Percentiles rank a stretch among this genome's conserved stretches.
Evolutionary conservation across 2,113 vertebrate species (phyloP).

Genomic region (Seriola aureovittata): DNA sequence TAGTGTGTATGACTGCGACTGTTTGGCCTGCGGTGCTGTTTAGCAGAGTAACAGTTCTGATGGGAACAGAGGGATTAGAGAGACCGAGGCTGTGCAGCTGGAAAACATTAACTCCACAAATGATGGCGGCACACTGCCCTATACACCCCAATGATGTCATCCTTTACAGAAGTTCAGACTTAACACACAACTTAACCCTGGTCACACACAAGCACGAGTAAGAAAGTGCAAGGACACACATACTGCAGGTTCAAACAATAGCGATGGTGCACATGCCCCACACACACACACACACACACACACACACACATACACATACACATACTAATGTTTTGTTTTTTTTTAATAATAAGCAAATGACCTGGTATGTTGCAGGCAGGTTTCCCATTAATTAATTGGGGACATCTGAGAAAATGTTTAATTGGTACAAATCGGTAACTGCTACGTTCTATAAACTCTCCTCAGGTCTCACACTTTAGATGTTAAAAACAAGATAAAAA

Average conservation of each 20-base stretch:
- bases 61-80: constrained; percentile 33
- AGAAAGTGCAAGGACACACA: background rate
- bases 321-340: too few species aligned
- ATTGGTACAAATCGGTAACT: background rate
- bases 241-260: background rate
- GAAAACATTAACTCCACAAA: constrained; percentile 73
- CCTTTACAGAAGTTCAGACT: constrained; percentile 44
- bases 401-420: background rate
- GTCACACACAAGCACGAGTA: constrained; percentile 13
- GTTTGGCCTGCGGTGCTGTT: constrained; percentile 29
- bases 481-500: too few species aligned
- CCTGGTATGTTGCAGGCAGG: background rate
- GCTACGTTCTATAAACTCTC: background rate
- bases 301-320: too few species aligned
- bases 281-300: background rate
- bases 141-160: constrained; percentile 75
- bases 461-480: too few species aligned
- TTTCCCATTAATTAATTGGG: background rate
- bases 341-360: background rate
- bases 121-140: constrained; percentile 65
- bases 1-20: background rate
- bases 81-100: constrained; percentile 68
- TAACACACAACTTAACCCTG: constrained; percentile 42
- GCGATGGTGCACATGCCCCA: background rate
- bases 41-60: constrained; percentile 28